Percentiles rank a stretch among this genome's conserved stretches.
phyloP scores from a whole-genome alignment of 2,797 vertebrate genomes.

The Chaenodraco wilsoni region DNA sequence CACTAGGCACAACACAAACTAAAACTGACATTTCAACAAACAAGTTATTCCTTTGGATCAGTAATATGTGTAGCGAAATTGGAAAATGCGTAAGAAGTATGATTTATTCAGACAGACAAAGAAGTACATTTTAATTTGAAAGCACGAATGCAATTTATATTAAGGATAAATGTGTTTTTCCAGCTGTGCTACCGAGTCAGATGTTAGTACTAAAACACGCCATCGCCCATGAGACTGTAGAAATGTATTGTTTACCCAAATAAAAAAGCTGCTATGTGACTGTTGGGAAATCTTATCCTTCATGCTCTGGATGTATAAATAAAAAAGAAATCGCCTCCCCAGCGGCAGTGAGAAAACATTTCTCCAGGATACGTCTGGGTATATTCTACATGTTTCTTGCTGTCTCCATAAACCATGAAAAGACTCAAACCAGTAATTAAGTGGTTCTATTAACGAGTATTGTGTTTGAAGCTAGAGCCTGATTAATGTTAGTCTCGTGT shows the following conservation, averaged over 20 bases:
- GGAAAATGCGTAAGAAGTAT: background rate
- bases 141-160: background rate
- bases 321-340: background rate
- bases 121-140: background rate
- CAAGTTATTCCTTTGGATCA: background rate
- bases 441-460: background rate
- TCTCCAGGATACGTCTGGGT: background rate
- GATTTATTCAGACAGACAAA: background rate
- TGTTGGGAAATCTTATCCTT: slow-evolving; percentile 20
- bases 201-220: background rate
- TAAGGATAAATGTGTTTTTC: background rate
- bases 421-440: background rate
- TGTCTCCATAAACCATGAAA: background rate
- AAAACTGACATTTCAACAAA: background rate
- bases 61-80: background rate
- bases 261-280: slow-evolving; percentile 23
- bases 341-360: background rate
- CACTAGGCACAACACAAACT: no score
- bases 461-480: background rate
- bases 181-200: background rate
- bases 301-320: background rate
- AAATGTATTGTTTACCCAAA: slow-evolving; percentile 31
- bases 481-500: background rate
- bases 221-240: slow-evolving; percentile 7
- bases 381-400: background rate